Percentiles rank a stretch among this genome's conserved stretches.
Conservation (phyloP, 2,888 invertebrate genomes). For the Clunio marinus region DNA sequence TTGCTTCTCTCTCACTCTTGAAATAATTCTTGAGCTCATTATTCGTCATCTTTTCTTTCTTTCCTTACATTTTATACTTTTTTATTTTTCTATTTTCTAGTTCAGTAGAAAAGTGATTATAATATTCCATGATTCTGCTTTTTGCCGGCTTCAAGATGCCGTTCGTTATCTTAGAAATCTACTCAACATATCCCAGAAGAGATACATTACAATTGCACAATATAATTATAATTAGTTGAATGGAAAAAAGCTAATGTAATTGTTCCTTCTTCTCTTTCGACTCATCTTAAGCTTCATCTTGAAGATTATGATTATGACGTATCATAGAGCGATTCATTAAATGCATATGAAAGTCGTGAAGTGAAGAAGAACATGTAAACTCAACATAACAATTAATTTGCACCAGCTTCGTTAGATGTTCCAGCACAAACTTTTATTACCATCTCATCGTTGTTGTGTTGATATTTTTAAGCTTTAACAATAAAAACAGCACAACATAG, state of each 20-base stretch:
- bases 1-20: too few species aligned
- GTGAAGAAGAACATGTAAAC: constrained; percentile 24
- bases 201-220: constrained; percentile 31
- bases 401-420: neutral
- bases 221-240: constrained; percentile 28
- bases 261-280: neutral
- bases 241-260: neutral
- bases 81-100: too few species aligned
- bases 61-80: too few species aligned
- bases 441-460: neutral
- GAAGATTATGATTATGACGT: neutral
- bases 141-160: neutral
- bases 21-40: neutral
- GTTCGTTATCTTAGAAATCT: neutral
- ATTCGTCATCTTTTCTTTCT: neutral
- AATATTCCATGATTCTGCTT: neutral
- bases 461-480: too few species aligned
- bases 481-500: too few species aligned
- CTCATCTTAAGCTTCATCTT: neutral
- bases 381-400: constrained; percentile 35
- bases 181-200: neutral
- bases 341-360: constrained; percentile 2
- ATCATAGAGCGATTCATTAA: constrained; percentile 19
- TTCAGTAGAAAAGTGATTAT: constrained; percentile 8
- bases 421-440: too few species aligned